These are phyloP conservation scores for Micronycteris hirsuta DNA, from an alignment of 2,113 vertebrate genomes.

Conservation along the genomic window DNA sequence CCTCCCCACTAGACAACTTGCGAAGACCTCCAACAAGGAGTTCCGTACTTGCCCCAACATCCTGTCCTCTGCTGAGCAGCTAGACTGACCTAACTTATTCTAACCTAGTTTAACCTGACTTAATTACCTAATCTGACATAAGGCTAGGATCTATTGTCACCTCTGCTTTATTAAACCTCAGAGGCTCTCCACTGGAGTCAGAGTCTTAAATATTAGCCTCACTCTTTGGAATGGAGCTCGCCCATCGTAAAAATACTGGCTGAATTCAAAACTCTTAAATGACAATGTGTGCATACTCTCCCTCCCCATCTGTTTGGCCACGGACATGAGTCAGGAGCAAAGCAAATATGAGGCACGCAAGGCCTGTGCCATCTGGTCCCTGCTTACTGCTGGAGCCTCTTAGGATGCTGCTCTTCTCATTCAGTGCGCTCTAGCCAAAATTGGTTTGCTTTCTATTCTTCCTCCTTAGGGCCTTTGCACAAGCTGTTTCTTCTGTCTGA, in stretches of 20 bases:
- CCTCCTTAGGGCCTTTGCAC: neutral
- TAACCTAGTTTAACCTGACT: neutral
- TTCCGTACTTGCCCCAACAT: neutral
- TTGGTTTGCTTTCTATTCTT: neutral
- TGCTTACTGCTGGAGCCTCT: neutral
- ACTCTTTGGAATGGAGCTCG: neutral
- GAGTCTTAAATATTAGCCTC: neutral
- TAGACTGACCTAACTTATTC: neutral
- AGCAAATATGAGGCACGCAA: neutral
- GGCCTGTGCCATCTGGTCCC: accelerated
- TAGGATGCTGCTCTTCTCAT: neutral
- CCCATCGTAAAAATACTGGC: neutral
- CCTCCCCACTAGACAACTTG: neutral
- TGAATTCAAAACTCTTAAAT: neutral
- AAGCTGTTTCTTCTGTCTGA: neutral
- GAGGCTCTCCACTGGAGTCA: neutral
- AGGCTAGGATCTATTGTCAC: neutral
- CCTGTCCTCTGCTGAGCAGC: neutral
- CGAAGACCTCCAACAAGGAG: neutral
- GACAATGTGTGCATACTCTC: neutral
- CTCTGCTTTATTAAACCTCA: neutral
- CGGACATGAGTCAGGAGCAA: neutral
- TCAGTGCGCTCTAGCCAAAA: neutral
- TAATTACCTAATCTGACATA: neutral
- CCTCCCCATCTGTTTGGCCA: neutral